Base-by-base conservation (phyloP, 2,888 invertebrate species). In the Agrochola circellaris region DNA sequence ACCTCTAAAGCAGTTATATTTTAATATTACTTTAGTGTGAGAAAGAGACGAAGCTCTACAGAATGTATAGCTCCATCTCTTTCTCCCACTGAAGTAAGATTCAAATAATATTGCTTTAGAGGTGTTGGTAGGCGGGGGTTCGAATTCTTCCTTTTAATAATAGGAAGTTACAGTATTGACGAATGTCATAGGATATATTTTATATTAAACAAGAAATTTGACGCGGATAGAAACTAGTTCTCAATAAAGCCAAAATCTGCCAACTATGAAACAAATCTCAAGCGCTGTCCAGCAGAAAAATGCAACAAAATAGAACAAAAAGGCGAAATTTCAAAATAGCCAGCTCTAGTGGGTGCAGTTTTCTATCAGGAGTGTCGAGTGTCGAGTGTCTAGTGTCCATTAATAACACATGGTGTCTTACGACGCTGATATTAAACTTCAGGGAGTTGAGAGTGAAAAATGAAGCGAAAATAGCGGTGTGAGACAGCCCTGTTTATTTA, bases 381-480 rank as follows among this genome's bases (percentile, higher is more conserved):
- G 87, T 82, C 86, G 71, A 85, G 84, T 88, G 87, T 91, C 86
- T 74, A 87, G 85, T 88, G 87, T 90, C 91, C 93, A 94, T 94
- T 94, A 92, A 94, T 94, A 93, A 91, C 92, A 92, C 90, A 89
- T 91, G 92, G 90, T 90, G 91, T 90, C 90, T 86, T 85, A 88
- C 81, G 89, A 82, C 82, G 90, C 86, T 92, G 92, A 93, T 94
- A 94, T 94, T 94, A 94, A 94, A 94, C 91, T 93, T 89, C 86
- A 89, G 78, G 85, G 84, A 86, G 84, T 85, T 84, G 80, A 82
- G 79, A 89, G 90, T 93, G 94, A 94, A 93, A 93, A 93, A 93
- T 94, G 91, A 90, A 91, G 82, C 80, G 77, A 77, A 83, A 87
- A 88, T 85, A 82, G 77, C 38, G 82, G 81, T 74, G 73, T 54